phyloP scores from a whole-genome alignment of 2,113 vertebrate genomes.

The Phyllopteryx taeniolatus region DNA sequence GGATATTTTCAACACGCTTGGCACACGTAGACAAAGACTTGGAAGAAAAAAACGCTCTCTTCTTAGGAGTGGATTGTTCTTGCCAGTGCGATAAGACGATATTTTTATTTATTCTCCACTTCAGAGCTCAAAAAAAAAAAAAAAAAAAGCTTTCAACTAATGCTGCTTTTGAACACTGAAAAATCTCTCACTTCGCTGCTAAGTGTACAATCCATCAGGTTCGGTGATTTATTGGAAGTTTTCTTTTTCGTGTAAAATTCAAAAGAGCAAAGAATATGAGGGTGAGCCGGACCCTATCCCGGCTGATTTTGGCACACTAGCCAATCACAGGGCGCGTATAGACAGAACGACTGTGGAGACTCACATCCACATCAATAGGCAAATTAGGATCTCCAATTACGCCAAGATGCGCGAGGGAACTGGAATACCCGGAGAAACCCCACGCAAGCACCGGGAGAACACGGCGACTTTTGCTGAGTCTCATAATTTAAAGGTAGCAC shows the following conservation, averaged over 20 bases:
- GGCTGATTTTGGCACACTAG: too few relatives aligned
- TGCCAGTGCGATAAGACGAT: constrained; percentile 63
- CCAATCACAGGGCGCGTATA: not conserved
- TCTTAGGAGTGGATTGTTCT: constrained; percentile 67
- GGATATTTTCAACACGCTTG: constrained; percentile 70
- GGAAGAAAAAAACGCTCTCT: constrained; percentile 59
- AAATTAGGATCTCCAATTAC: not conserved
- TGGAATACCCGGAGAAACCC: too few relatives aligned
- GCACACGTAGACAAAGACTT: constrained; percentile 65
- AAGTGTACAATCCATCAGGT: not conserved
- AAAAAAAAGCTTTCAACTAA: constrained; percentile 58
- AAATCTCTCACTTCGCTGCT: constrained; percentile 3
- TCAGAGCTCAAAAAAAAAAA: constrained; percentile 65
- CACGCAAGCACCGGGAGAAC: not conserved
- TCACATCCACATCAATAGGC: not conserved
- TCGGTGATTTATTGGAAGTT: not conserved
- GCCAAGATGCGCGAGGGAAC: too few relatives aligned
- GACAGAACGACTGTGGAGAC: not conserved
- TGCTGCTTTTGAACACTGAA: constrained; percentile 48
- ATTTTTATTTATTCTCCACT: constrained; percentile 49
- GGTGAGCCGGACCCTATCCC: too few relatives aligned
- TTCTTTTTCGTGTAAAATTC: not conserved
- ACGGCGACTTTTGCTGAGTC: too few relatives aligned
- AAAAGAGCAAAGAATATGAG: not conserved
- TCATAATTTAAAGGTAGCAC: too few relatives aligned